phyloP scores from a whole-genome alignment of 1,140 invertebrate genomes.

The Drosophila ohnishii region DNA sequence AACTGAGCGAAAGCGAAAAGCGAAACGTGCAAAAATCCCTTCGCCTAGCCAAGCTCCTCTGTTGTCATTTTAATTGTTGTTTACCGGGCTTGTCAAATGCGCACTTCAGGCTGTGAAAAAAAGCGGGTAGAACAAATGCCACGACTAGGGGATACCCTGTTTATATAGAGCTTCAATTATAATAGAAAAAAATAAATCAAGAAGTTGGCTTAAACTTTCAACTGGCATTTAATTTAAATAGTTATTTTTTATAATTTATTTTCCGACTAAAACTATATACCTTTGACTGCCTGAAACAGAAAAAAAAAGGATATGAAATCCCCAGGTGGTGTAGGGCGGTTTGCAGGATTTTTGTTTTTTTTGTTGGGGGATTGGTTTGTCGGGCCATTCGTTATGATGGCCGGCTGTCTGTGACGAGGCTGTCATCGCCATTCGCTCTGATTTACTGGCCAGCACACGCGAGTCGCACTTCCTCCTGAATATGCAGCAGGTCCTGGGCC shows the following conservation, averaged over 20 bases:
- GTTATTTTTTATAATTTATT: neutral
- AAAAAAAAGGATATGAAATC: neutral
- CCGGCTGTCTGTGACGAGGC: constrained; percentile 74
- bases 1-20: constrained; percentile 37
- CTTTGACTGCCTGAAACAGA: neutral
- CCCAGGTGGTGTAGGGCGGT: neutral
- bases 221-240: too few species aligned
- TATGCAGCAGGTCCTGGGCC: neutral
- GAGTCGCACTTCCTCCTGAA: neutral
- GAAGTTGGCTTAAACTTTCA: neutral
- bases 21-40: constrained; percentile 60
- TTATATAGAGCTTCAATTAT: too few species aligned
- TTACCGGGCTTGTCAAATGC: constrained; percentile 79
- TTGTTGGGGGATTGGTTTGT: neutral
- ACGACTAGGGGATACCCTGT: constrained; percentile 4
- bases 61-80: constrained; percentile 82
- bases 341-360: neutral
- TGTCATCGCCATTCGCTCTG: constrained; percentile 77
- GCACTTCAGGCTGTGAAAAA: constrained; percentile 47
- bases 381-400: constrained; percentile 68
- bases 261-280: neutral
- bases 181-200: neutral
- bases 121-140: neutral
- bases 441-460: constrained; percentile 67
- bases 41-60: constrained; percentile 47